Conservation (phyloP, 2,113 vertebrate genomes). For the Lasiurus borealis region DNA sequence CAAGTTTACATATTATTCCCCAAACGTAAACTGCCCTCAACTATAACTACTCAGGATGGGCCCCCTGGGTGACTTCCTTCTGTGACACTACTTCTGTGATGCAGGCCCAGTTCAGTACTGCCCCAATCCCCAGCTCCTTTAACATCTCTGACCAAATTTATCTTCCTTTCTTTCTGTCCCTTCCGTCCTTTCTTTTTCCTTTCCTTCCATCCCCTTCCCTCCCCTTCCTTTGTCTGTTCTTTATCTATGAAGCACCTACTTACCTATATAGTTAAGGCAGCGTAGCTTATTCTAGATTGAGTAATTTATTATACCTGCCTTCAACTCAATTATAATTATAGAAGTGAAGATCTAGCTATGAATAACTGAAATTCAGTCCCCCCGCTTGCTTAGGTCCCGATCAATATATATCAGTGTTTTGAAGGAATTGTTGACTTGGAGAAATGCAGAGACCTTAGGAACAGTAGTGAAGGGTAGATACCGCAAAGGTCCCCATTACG, state of each 20-base stretch:
- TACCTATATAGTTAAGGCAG: conserved; percentile 11
- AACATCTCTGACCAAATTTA: neutral
- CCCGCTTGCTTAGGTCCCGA: neutral
- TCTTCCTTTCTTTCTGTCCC: neutral
- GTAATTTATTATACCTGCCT: conserved; percentile 13
- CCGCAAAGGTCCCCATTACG: neutral
- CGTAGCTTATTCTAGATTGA: conserved; percentile 1
- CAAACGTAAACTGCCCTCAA: neutral
- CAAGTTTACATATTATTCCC: neutral
- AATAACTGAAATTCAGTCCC: neutral
- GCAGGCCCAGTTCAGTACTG: neutral
- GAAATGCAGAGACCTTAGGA: neutral
- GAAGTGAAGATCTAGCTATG: neutral
- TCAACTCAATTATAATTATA: conserved; percentile 7
- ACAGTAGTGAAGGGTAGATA: neutral
- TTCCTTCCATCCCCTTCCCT: neutral
- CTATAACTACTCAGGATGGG: neutral
- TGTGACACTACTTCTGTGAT: conserved; percentile 66
- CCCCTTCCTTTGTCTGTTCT: neutral
- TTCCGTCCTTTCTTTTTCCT: too few relatives aligned
- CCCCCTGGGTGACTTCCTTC: conserved; percentile 33
- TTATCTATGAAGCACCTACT: neutral
- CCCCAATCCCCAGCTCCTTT: neutral
- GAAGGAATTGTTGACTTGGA: conserved; percentile 50
- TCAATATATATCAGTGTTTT: neutral